Base-by-base conservation (phyloP, 2,888 invertebrate species). In the Alitta virens region DNA sequence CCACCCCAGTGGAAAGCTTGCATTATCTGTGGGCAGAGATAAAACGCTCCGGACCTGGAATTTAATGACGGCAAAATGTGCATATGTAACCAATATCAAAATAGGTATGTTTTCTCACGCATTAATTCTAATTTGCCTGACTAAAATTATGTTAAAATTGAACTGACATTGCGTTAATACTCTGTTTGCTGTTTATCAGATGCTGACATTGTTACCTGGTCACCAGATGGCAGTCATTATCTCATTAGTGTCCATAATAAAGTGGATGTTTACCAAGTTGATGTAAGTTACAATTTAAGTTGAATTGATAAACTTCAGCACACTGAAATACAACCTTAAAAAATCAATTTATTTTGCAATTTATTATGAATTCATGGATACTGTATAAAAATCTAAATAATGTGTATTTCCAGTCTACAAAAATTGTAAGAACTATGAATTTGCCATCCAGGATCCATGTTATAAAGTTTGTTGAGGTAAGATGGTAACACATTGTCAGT, bases 1-100 rank as follows among this genome's bases (percentile, higher is more conserved):
- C 54, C 96, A 97, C 85, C 91, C 94, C 1, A 89, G 89, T 72
- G 94, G 94, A 16, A 94, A 94, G 83, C 76, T 96, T 68, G 92
- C 93, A 0, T 83, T 97, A 9, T 91, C 94, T 14, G 86, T 94
- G 43, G 93, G 94, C 18, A 88, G 87, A 55, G 95, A 97, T 82
- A 88, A 87, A 71, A 89, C 90, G 3, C 81, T 97, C 52, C 72
- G 78, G 24, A 95, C 95, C 2, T 97, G 97, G 97, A 95, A 97
- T 84, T 85, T 97, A 66, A 86, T 96, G 0, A 94, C 93, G 81
- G 96, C 95, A 0, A 87, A 94, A 64, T 89, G 89, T 72, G 95
- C 94, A 0, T 96, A 91, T 79, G 89, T 90, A 0, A 91, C 91
- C n/a, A 94, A 94, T 80, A 84, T 67, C 14, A 70, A 69, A 50